phyloP scores from a whole-genome alignment of 2,797 vertebrate species.

The Oryzias dopingdopingensis region DNA sequence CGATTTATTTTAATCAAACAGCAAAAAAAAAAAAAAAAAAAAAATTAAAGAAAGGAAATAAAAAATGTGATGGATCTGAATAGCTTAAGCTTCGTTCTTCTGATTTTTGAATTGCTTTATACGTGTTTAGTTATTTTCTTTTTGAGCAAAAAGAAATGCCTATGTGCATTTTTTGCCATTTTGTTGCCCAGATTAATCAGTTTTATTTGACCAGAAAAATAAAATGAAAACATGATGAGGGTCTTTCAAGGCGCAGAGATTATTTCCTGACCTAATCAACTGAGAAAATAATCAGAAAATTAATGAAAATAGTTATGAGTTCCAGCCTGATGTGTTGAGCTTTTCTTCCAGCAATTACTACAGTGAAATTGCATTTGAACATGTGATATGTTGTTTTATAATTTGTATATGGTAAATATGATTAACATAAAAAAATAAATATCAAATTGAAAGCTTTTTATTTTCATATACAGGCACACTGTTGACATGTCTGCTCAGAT shows the following conservation, averaged over 20 bases:
- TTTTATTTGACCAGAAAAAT: background rate
- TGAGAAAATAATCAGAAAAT: background rate
- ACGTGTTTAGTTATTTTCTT: too few relatives aligned
- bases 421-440: background rate
- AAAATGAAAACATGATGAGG: background rate
- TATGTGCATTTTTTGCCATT: background rate
- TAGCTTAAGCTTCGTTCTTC: too few relatives aligned
- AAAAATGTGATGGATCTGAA: too few relatives aligned
- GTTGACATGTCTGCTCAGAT: background rate
- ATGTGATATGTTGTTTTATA: background rate
- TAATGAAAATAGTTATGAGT: background rate
- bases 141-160: too few relatives aligned
- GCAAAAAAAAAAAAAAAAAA: too few relatives aligned
- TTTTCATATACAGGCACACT: conserved; percentile 3
- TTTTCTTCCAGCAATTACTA: background rate
- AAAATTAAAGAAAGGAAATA: too few relatives aligned
- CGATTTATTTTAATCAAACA: too few relatives aligned
- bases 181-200: background rate
- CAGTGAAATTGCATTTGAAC: background rate
- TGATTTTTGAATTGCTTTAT: too few relatives aligned
- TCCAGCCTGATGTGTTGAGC: background rate
- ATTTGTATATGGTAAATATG: background rate
- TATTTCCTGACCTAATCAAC: background rate
- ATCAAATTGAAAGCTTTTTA: background rate
- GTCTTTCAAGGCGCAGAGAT: background rate